Evolutionary conservation across 2,113 vertebrate species (phyloP).

Genomic region (Sterrhoptilus dennistouni): DNA sequence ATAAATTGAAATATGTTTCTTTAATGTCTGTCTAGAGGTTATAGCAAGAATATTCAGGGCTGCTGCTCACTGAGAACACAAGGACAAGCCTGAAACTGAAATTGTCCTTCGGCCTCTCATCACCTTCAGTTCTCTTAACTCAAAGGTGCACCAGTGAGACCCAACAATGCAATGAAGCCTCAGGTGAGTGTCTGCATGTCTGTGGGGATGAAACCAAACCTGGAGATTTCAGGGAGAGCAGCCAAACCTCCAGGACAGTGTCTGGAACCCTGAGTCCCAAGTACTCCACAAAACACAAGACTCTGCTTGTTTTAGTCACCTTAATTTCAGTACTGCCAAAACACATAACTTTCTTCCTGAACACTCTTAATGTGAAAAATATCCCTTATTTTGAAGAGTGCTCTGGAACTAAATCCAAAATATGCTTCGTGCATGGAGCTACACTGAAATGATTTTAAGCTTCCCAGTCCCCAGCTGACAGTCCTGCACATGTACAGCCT

Average conservation of each 20-base stretch:
- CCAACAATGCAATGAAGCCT: fast-evolving
- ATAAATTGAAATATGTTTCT: conserved; percentile 21
- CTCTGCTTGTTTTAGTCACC: not conserved
- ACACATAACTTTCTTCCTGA: not conserved
- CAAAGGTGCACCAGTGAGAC: not conserved
- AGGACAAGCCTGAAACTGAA: not conserved
- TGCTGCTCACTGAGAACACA: not conserved
- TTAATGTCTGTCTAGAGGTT: conserved; percentile 9
- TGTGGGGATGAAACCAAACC: not conserved
- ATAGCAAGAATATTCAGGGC: not conserved
- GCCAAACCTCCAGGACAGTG: not conserved
- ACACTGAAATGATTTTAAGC: not conserved
- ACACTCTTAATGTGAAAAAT: not conserved
- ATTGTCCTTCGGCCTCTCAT: conserved; percentile 37
- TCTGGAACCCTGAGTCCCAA: not conserved
- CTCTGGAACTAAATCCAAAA: not conserved
- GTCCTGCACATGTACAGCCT: not conserved
- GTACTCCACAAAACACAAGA: not conserved
- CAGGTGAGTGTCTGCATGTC: not conserved
- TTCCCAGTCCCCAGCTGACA: not conserved
- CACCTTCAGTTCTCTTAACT: not conserved
- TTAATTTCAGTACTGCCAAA: not conserved
- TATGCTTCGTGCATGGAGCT: not conserved
- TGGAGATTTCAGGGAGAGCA: not conserved
- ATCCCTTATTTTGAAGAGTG: not conserved